These are phyloP conservation scores for Nomada fucata DNA, from an alignment of 2,888 invertebrate genomes.

Conservation along the genomic window DNA sequence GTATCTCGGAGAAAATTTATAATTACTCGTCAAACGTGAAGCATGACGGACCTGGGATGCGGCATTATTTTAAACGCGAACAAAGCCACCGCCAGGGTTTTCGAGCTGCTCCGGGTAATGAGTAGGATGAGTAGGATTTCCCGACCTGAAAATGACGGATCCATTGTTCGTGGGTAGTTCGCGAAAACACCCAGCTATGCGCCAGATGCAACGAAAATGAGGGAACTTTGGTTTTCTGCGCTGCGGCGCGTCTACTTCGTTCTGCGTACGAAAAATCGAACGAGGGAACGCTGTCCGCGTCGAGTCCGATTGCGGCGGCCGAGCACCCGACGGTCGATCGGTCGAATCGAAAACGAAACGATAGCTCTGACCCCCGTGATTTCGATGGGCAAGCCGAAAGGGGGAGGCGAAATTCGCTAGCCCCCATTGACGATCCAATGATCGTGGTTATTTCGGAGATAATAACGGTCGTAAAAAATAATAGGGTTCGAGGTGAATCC, in stretches of 20 bases:
- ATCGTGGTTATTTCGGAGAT: conserved; percentile 47
- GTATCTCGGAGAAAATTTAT: conserved; percentile 46
- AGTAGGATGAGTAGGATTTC: conserved; percentile 54
- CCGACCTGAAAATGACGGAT: conserved; percentile 70
- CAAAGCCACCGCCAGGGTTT: conserved; percentile 44
- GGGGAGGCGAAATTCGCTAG: conserved; percentile 19
- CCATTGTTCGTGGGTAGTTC: conserved; percentile 68
- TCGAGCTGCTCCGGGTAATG: conserved; percentile 57
- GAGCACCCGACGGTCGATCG: neutral
- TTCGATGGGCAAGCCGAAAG: conserved; percentile 28
- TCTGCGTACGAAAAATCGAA: conserved; percentile 7
- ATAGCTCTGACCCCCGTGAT: conserved; percentile 37
- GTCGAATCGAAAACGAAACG: conserved; percentile 38
- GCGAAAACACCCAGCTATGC: conserved; percentile 35
- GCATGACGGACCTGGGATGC: neutral
- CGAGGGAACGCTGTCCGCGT: neutral
- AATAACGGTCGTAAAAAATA: conserved; percentile 60
- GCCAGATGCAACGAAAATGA: conserved; percentile 39
- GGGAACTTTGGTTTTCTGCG: conserved; percentile 29
- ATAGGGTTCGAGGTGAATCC: conserved; percentile 48
- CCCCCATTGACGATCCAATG: conserved; percentile 44
- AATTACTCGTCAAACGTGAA: conserved; percentile 51
- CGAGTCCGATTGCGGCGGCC: neutral
- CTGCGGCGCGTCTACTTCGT: neutral
- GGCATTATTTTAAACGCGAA: conserved; percentile 57